Conservation (phyloP, 2,888 invertebrate genomes). For the Encarsia formosa region DNA sequence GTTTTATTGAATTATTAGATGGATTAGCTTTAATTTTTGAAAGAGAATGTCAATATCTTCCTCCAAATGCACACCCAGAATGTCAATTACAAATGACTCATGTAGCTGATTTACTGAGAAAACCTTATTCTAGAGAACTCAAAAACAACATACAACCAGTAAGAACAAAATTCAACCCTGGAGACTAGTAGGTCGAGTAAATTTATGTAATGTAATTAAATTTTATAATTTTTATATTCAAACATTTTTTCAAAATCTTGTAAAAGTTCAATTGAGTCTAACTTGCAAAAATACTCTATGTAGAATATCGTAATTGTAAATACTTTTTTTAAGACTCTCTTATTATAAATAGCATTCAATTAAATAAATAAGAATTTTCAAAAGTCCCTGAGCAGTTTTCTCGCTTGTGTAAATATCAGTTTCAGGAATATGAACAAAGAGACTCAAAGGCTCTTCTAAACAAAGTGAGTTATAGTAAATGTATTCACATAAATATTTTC, state of each 20-base stretch:
- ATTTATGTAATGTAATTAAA: too few relatives aligned
- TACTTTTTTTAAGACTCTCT: not conserved
- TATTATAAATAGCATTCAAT: slow-evolving; percentile 26
- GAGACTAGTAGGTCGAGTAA: slow-evolving; percentile 25
- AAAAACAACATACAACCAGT: slow-evolving; percentile 54
- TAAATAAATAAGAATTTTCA: slow-evolving; percentile 47
- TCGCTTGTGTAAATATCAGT: slow-evolving; percentile 59
- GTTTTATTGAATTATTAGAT: slow-evolving; percentile 83
- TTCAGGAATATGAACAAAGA: slow-evolving; percentile 80
- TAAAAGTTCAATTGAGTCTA: too few relatives aligned
- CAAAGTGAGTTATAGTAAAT: slow-evolving; percentile 73
- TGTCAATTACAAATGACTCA: slow-evolving; percentile 86
- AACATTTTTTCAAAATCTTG: too few relatives aligned
- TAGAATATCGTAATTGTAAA: too few relatives aligned
- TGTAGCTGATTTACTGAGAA: slow-evolving; percentile 76
- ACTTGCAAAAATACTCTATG: too few relatives aligned
- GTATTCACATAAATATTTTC: slow-evolving; percentile 79
- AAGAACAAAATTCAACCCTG: slow-evolving; percentile 51
- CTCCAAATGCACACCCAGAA: slow-evolving; percentile 75
- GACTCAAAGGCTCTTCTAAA: slow-evolving; percentile 57
- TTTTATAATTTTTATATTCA: too few relatives aligned
- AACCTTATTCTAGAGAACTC: slow-evolving; percentile 57
- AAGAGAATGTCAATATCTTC: slow-evolving; percentile 78
- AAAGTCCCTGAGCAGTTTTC: slow-evolving; percentile 59
- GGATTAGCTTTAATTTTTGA: slow-evolving; percentile 84